These are phyloP conservation scores for Bryconaethiops microstoma DNA, from an alignment of 2,797 vertebrate species.

Conservation along the genomic window DNA sequence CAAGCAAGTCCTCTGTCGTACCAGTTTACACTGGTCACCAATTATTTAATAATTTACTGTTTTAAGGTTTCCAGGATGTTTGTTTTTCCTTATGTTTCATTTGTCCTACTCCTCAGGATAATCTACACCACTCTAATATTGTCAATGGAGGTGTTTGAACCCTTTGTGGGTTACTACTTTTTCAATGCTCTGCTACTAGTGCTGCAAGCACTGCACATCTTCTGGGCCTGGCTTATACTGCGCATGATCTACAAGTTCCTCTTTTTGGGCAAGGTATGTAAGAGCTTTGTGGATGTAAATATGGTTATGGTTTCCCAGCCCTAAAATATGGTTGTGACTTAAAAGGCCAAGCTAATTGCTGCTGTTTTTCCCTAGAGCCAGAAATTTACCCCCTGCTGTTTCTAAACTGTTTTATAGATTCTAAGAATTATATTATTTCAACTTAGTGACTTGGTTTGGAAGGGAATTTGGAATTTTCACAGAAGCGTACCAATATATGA, in stretches of 20 bases:
- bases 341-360: too few relatives aligned
- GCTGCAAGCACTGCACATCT: conserved; percentile 88
- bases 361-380: too few relatives aligned
- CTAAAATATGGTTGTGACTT: too few relatives aligned
- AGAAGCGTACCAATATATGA: too few relatives aligned
- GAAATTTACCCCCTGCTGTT: too few relatives aligned
- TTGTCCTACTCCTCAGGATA: conserved; percentile 73
- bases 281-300: background rate
- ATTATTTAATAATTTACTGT: conserved; percentile 6
- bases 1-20: conserved; percentile 76
- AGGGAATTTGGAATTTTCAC: too few relatives aligned
- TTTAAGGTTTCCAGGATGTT: background rate
- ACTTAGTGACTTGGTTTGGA: too few relatives aligned
- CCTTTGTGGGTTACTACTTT: conserved; percentile 91
- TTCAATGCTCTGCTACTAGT: conserved; percentile 83
- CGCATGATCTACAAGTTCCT: conserved; percentile 87
- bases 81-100: background rate
- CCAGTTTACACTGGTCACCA: background rate
- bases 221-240: conserved; percentile 91
- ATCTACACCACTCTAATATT: conserved; percentile 86
- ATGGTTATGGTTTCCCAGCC: too few relatives aligned
- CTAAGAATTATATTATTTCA: too few relatives aligned
- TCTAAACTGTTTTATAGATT: too few relatives aligned
- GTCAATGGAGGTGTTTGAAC: conserved; percentile 82
- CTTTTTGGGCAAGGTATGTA: conserved; percentile 81